phyloP scores from a whole-genome alignment of 2,888 invertebrate genomes.

The Stenodera caucasica region DNA sequence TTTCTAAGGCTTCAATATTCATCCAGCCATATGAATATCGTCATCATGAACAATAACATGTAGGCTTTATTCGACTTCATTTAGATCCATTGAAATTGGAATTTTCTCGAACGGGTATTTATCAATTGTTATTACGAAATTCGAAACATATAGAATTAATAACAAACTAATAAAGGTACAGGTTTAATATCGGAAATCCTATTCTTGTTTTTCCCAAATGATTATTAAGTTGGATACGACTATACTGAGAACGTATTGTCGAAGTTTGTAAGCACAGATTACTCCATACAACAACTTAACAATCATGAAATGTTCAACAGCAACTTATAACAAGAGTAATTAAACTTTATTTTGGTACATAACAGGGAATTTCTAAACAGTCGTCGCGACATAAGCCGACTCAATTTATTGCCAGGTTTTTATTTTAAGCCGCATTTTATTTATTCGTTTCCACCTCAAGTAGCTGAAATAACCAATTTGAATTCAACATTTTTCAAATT shows the following conservation, averaged over 20 bases:
- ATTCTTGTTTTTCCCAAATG: conserved; percentile 9
- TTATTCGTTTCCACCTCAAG: not conserved
- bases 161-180: not conserved
- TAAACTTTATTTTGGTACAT: conserved; percentile 18
- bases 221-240: conserved; percentile 1
- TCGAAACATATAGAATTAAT: no score
- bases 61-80: no score
- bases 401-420: conserved; percentile 1
- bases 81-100: no score
- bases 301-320: conserved; percentile 18
- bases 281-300: conserved; percentile 14
- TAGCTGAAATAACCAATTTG: not conserved
- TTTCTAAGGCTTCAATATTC: no score
- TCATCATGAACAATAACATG: no score
- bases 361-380: conserved; percentile 7
- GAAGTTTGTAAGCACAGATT: conserved; percentile 16
- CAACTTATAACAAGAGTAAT: conserved; percentile 21
- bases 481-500: no score
- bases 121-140: no score
- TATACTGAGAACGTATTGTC: conserved; percentile 15
- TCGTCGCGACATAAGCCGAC: not conserved
- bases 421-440: conserved; percentile 5
- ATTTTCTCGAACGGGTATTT: not conserved
- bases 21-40: no score
- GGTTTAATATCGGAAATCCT: conserved; percentile 5